phyloP scores from a whole-genome alignment of 2,797 vertebrate species.

The Alca torda region DNA sequence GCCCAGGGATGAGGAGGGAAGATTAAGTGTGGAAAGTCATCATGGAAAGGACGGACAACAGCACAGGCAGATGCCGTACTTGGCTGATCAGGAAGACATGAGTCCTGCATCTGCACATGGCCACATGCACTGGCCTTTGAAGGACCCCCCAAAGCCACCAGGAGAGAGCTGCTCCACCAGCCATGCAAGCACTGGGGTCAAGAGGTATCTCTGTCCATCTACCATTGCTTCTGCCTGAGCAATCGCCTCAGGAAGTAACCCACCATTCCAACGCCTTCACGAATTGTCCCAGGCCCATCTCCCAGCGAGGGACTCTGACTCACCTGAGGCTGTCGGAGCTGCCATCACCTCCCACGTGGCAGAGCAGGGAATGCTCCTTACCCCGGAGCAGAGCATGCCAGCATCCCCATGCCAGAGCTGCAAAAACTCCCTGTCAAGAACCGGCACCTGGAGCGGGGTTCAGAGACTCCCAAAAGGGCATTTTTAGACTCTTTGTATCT shows the following conservation, averaged over 20 bases:
- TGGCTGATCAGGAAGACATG: neutral
- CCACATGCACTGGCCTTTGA: neutral
- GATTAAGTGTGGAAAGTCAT: neutral
- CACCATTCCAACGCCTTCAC: neutral
- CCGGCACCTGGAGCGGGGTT: neutral
- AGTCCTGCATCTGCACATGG: neutral
- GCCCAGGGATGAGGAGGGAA: neutral
- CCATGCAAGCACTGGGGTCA: neutral
- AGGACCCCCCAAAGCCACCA: neutral
- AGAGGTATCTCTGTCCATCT: neutral
- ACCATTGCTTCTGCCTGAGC: neutral
- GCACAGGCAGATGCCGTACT: neutral
- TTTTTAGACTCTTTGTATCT: neutral
- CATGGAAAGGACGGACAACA: neutral
- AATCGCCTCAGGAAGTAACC: neutral
- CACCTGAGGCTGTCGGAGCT: neutral
- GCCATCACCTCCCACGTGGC: neutral
- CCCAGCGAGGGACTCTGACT: neutral
- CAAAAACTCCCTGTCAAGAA: neutral
- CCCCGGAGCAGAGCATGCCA: accelerated
- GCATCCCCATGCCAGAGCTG: neutral
- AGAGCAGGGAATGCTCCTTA: neutral
- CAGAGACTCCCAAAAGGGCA: neutral
- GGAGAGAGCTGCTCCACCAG: neutral
- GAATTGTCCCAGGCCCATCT: neutral